Evolutionary conservation across 35 echinoderm and acorn worm species (phyloP).

Genomic region (Anneissia japonica): DNA sequence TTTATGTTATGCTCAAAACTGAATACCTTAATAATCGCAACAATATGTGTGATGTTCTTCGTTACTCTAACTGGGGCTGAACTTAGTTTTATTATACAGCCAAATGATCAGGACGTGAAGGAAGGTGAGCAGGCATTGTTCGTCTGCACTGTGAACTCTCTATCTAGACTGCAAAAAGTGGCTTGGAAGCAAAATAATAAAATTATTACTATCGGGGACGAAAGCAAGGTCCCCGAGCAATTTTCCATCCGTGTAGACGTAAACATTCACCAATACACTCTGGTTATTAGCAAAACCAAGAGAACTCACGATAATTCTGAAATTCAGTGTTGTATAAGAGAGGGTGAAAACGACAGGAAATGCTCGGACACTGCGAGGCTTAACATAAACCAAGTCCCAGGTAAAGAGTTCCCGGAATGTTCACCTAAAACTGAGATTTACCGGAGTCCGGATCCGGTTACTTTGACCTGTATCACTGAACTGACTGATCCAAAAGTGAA

Average conservation of each 20-base stretch:
- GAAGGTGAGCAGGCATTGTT: not conserved
- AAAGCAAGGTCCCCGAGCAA: not conserved
- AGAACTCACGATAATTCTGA: not conserved
- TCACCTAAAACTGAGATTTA: not conserved
- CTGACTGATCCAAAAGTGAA: not conserved
- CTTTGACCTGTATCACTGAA: not conserved
- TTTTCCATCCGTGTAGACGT: not conserved
- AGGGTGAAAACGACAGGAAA: not conserved
- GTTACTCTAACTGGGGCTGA: not conserved
- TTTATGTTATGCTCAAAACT: not conserved
- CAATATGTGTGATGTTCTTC: not conserved
- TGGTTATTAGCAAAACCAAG: not conserved
- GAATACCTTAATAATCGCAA: not conserved
- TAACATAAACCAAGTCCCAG: not conserved
- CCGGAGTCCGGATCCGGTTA: not conserved
- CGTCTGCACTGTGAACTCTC: not conserved
- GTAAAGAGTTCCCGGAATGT: not conserved
- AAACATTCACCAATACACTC: not conserved
- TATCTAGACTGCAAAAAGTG: not conserved
- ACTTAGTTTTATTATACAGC: not conserved
- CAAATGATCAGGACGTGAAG: not conserved
- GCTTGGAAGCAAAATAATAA: not conserved
- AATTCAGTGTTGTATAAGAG: not conserved
- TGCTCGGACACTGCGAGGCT: not conserved
- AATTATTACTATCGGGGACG: not conserved